Percentiles rank a stretch among this genome's conserved stretches.
These are phyloP conservation scores for Parauchenoglanis punctatus DNA, from an alignment of 2,797 vertebrate species.

Conservation along the genomic window DNA sequence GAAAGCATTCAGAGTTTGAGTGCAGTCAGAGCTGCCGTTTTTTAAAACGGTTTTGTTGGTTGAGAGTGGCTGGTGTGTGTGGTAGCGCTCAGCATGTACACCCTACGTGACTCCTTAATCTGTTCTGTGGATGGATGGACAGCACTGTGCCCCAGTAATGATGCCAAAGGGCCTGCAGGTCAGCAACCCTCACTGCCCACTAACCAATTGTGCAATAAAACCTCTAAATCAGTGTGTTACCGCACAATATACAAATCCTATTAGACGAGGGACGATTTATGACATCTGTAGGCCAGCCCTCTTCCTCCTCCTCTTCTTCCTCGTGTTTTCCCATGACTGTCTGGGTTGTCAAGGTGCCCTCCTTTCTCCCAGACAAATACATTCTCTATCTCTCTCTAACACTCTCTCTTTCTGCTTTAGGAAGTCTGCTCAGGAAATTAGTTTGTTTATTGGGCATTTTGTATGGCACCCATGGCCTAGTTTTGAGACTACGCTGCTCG, in stretches of 20 bases:
- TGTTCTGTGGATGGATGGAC: constrained; percentile 47
- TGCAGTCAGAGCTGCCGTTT: constrained; percentile 28
- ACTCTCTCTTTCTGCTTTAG: constrained; percentile 29
- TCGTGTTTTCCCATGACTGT: constrained; percentile 32
- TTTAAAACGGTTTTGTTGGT: constrained; percentile 37
- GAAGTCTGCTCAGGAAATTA: constrained; percentile 42
- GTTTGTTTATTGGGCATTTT: constrained; percentile 50
- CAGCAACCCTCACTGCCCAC: constrained; percentile 35
- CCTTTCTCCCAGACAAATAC: constrained; percentile 46
- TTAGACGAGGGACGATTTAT: constrained; percentile 37
- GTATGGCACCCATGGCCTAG: constrained; percentile 50
- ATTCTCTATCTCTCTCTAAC: constrained; percentile 22
- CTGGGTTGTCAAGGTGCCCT: constrained; percentile 46
- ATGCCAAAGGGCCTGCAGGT: constrained; percentile 50
- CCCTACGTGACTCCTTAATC: constrained; percentile 44
- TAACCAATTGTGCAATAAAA: constrained; percentile 25
- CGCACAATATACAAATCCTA: constrained; percentile 42
- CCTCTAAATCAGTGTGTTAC: constrained; percentile 24
- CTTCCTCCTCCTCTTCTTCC: constrained; percentile 26
- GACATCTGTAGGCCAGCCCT: constrained; percentile 22
- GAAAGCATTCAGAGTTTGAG: not conserved
- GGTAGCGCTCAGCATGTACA: constrained; percentile 15
- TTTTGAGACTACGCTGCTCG: constrained; percentile 18
- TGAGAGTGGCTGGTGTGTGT: constrained; percentile 29
- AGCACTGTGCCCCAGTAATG: constrained; percentile 47